A percentile compares a stretch with the other conserved stretches of the same genome.
Conservation (phyloP, 2,888 invertebrate genomes). For the Fabriciana adippe region DNA sequence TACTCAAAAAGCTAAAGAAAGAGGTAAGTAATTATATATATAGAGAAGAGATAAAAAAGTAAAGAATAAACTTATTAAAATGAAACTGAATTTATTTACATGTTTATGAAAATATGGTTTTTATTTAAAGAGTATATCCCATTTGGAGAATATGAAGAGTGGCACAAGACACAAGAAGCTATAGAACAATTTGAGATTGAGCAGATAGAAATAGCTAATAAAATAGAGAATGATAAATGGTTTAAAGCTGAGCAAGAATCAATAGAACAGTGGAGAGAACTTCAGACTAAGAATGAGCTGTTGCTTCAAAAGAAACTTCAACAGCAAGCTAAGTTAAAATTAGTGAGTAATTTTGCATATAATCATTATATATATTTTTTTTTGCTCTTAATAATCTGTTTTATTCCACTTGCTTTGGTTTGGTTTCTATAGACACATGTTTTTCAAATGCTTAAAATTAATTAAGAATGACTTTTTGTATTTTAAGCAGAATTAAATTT, state of each 20-base stretch:
- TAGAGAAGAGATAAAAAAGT: neutral
- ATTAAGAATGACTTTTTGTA: neutral
- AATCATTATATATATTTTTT: neutral
- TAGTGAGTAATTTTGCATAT: constrained; percentile 51
- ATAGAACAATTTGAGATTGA: constrained; percentile 77
- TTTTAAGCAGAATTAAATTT: neutral
- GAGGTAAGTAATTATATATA: constrained; percentile 61
- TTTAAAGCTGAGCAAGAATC: constrained; percentile 84
- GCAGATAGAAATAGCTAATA: constrained; percentile 79
- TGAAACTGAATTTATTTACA: too few relatives aligned
- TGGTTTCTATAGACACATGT: too few relatives aligned
- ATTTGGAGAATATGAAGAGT: constrained; percentile 72
- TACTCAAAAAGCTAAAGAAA: constrained; percentile 80
- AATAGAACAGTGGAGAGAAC: constrained; percentile 83
- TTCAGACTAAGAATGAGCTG: constrained; percentile 81
- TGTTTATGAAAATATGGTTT: neutral
- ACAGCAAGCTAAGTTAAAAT: constrained; percentile 81
- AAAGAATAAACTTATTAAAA: neutral
- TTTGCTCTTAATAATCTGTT: neutral
- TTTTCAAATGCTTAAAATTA: too few relatives aligned
- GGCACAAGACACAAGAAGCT: constrained; percentile 78
- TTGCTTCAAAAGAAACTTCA: constrained; percentile 82
- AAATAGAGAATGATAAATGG: constrained; percentile 85
- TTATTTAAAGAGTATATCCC: constrained; percentile 2
- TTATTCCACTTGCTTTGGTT: too few relatives aligned